Percentiles rank a stretch among this genome's conserved stretches.
Conservation (phyloP, 2,888 invertebrate genomes). For the Andricus quercusramuli region DNA sequence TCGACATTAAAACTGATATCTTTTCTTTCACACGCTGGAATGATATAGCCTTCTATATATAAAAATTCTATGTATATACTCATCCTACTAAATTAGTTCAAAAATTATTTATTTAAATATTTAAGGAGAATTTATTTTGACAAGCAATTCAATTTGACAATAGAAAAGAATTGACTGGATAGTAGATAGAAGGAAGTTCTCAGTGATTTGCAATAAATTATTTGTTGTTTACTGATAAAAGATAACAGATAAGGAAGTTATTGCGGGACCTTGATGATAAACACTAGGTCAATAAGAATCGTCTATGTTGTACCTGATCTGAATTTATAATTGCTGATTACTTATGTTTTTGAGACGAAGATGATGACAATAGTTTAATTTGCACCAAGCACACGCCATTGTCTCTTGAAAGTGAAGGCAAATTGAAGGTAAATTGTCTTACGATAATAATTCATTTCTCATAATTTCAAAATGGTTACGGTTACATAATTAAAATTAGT, state of each 20-base stretch:
- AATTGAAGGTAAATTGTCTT: conserved; percentile 2
- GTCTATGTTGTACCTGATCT: conserved; percentile 17
- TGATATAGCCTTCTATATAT: no score
- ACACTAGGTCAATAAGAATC: conserved; percentile 32
- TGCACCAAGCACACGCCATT: background rate
- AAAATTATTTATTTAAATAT: no score
- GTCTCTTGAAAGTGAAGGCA: background rate
- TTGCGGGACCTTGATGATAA: background rate
- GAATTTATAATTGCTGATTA: conserved; percentile 35
- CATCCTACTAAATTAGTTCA: no score
- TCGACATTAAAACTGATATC: background rate
- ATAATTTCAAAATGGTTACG: background rate
- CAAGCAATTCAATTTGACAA: no score
- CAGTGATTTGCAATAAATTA: background rate
- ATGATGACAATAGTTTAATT: conserved; percentile 8
- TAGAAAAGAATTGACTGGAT: no score
- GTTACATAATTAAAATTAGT: background rate
- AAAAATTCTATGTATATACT: no score
- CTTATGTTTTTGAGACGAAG: background rate
- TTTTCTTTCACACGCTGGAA: background rate
- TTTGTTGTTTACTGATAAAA: background rate
- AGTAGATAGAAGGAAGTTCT: background rate
- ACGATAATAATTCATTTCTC: background rate
- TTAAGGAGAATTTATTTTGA: no score
- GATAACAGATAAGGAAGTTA: background rate